A percentile compares a stretch with the other conserved stretches of the same genome.
Evolutionary conservation across 2,888 invertebrate species (phyloP).

Genomic region (Hirtodrosophila duncani): DNA sequence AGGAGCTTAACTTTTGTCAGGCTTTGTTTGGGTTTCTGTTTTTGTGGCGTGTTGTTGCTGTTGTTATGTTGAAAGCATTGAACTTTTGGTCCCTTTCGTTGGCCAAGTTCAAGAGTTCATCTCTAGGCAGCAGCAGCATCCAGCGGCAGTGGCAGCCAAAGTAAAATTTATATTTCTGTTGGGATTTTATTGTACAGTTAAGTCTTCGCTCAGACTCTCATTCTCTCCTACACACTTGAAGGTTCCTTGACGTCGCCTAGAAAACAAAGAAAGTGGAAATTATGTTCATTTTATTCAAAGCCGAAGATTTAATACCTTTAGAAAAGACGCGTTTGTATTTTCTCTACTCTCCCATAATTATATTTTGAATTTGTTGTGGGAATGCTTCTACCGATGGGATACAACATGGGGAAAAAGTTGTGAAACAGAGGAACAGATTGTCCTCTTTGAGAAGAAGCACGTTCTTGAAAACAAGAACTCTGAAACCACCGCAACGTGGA

Average conservation of each 20-base stretch:
- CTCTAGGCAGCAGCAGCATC: constrained; percentile 45
- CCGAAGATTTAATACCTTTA: no score
- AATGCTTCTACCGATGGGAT: no score
- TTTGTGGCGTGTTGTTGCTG: constrained; percentile 8
- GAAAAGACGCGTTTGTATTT: no score
- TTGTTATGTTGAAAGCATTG: constrained; percentile 49
- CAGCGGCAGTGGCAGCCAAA: constrained; percentile 14
- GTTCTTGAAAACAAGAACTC: no score
- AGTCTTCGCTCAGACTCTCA: constrained; percentile 26
- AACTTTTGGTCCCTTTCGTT: constrained; percentile 38
- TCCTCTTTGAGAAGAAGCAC: no score
- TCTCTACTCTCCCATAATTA: no score
- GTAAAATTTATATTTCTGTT: constrained; percentile 44
- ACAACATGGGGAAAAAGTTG: no score
- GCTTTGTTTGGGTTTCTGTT: constrained; percentile 25
- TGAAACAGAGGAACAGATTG: no score
- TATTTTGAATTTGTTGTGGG: no score
- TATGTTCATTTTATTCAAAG: no score
- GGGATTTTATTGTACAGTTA: constrained; percentile 61
- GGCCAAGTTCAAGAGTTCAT: constrained; percentile 66
- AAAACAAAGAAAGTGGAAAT: constrained; percentile 21
- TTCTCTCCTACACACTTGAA: constrained; percentile 38
- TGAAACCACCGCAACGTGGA: no score
- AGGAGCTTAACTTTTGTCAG: constrained; percentile 1
- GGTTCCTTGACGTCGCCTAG: constrained; percentile 59